Percentiles rank a stretch among this genome's conserved stretches.
Conservation (phyloP, 2,888 invertebrate genomes). For the Euzetes globulus region DNA sequence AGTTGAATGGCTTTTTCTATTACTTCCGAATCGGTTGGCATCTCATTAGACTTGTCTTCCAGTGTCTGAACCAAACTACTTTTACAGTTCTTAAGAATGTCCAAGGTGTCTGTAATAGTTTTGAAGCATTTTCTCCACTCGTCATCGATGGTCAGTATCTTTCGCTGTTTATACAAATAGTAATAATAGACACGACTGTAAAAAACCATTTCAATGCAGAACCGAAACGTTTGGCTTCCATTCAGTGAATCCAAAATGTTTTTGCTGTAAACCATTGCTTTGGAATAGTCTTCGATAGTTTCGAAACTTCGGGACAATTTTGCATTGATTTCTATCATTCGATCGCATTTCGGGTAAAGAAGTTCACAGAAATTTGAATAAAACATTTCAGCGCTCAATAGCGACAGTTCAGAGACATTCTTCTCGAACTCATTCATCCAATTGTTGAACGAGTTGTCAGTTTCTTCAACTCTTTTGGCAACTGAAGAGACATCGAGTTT, state of each 20-base stretch:
- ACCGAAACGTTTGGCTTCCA: background rate
- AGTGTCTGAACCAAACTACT: too few species aligned
- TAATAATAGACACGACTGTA: slow-evolving; percentile 5
- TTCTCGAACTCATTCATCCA: slow-evolving; percentile 16
- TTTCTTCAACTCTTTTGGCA: background rate
- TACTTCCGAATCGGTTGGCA: too few species aligned
- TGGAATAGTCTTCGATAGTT: background rate
- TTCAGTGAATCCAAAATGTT: background rate
- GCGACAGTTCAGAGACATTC: background rate
- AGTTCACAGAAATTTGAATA: background rate
- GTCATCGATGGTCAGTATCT: background rate
- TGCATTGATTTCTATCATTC: background rate
- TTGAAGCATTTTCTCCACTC: background rate
- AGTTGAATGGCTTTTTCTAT: background rate
- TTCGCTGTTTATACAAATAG: background rate
- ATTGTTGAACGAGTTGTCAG: background rate
- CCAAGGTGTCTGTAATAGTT: background rate
- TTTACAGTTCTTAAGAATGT: background rate
- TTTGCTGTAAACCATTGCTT: slow-evolving; percentile 4
- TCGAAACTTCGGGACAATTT: slow-evolving; percentile 1
- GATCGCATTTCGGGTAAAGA: background rate
- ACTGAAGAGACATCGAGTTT: background rate
- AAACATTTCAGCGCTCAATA: background rate
- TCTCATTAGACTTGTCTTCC: too few species aligned
- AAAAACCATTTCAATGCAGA: background rate